These are phyloP conservation scores for Odontocerum albicorne DNA, from an alignment of 2,888 invertebrate species.

Conservation along the genomic window DNA sequence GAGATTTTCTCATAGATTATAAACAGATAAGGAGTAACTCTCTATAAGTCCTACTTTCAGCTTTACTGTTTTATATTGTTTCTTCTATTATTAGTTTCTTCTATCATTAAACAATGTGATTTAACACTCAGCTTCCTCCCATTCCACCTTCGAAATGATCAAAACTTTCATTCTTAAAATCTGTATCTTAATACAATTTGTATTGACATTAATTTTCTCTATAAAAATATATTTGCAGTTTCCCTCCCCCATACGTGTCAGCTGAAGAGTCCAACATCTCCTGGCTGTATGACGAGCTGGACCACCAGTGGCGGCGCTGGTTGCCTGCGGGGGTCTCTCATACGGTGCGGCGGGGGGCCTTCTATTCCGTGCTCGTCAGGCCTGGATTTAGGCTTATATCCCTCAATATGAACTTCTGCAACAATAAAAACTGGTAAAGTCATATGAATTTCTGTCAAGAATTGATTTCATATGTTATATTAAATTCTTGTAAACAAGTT, in stretches of 20 bases:
- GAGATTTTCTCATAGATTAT: too few relatives aligned
- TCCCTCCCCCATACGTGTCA: conserved; percentile 84
- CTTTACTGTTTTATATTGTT: too few relatives aligned
- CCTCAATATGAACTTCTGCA: conserved; percentile 96
- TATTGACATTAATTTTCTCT: conserved; percentile 1
- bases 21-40: too few relatives aligned
- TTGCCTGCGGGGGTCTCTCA: conserved; percentile 84
- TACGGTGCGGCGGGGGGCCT: conserved; percentile 84
- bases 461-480: too few relatives aligned
- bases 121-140: too few relatives aligned
- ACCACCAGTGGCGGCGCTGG: conserved; percentile 90
- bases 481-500: too few relatives aligned
- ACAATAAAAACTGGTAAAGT: conserved; percentile 92
- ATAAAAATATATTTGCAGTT: conserved; percentile 64
- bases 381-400: conserved; percentile 91
- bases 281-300: conserved; percentile 91
- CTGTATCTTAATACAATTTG: too few relatives aligned
- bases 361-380: conserved; percentile 87
- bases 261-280: conserved; percentile 79
- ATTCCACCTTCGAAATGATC: too few relatives aligned
- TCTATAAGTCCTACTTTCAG: too few relatives aligned
- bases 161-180: too few relatives aligned
- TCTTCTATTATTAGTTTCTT: not conserved
- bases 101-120: too few relatives aligned
- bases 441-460: too few relatives aligned